Conservation (phyloP, 2,888 invertebrate genomes). For the Podabrus alpinus region DNA sequence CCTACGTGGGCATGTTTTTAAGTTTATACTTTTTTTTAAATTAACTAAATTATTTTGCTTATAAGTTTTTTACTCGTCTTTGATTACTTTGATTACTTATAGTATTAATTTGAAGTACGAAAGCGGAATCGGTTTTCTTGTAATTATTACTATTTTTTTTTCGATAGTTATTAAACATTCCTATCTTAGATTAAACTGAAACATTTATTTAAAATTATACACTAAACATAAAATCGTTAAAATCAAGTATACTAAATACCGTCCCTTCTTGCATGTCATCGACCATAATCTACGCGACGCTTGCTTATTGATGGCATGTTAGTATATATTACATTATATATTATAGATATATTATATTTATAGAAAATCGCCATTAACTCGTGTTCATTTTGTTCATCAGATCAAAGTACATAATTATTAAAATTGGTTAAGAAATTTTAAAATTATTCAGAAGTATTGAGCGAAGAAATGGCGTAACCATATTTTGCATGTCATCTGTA, state of each 20-base stretch:
- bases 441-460: neutral
- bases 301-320: constrained; percentile 27
- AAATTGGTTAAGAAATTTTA: neutral
- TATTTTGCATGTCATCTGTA: constrained; percentile 33
- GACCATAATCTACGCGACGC: constrained; percentile 27
- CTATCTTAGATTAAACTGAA: constrained; percentile 48
- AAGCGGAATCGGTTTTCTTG: constrained; percentile 18
- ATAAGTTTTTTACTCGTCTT: constrained; percentile 1
- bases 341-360: neutral
- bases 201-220: constrained; percentile 49
- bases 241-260: constrained; percentile 48
- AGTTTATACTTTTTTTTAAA: neutral
- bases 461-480: constrained; percentile 29
- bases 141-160: constrained; percentile 16
- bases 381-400: neutral
- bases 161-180: constrained; percentile 38
- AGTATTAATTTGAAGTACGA: neutral
- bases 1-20: neutral
- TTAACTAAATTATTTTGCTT: neutral
- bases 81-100: neutral
- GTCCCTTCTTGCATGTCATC: constrained; percentile 43
- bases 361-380: constrained; percentile 23
- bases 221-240: constrained; percentile 51
- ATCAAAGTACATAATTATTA: neutral
- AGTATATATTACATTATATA: neutral